Percentiles rank a stretch among this genome's conserved stretches.
phyloP scores from a whole-genome alignment of 2,797 vertebrate genomes.

The Heterohyrax brucei region DNA sequence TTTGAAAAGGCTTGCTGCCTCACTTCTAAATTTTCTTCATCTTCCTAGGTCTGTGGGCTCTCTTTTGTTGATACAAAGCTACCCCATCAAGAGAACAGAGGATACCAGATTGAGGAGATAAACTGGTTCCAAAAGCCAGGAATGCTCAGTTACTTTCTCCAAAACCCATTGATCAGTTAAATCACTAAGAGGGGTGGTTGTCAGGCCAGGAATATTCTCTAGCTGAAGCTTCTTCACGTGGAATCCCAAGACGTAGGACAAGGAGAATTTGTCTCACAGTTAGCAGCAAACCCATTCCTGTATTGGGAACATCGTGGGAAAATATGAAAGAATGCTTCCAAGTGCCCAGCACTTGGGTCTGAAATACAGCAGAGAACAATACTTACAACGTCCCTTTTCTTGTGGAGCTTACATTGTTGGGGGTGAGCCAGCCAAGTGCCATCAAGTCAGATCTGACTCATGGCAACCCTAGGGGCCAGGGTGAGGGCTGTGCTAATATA shows the following conservation, averaged over 20 bases:
- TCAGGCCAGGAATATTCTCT: slow-evolving; percentile 45
- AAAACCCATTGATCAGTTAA: slow-evolving; percentile 48
- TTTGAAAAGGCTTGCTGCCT: neutral
- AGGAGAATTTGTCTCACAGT: neutral
- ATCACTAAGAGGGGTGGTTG: neutral
- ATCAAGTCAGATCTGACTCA: no score
- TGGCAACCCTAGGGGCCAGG: no score
- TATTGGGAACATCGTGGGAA: neutral
- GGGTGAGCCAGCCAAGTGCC: no score
- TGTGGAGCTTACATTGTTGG: neutral
- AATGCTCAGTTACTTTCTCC: slow-evolving; percentile 25
- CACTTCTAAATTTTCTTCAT: neutral
- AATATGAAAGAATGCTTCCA: neutral
- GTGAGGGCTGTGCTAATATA: no score
- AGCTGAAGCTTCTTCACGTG: slow-evolving; percentile 43
- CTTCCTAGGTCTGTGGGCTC: neutral
- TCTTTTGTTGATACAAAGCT: neutral
- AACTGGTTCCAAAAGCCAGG: slow-evolving; percentile 22
- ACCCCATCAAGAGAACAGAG: neutral
- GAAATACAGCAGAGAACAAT: neutral
- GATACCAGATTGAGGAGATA: neutral
- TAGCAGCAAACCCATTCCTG: neutral
- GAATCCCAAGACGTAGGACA: neutral
- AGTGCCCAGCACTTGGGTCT: neutral
- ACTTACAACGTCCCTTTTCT: neutral